Evolutionary conservation across 53 echinoderm and acorn worm species (phyloP), one percentile per base, ranked within the genome.

Genomic region (Apostichopus leukothele): DNA sequence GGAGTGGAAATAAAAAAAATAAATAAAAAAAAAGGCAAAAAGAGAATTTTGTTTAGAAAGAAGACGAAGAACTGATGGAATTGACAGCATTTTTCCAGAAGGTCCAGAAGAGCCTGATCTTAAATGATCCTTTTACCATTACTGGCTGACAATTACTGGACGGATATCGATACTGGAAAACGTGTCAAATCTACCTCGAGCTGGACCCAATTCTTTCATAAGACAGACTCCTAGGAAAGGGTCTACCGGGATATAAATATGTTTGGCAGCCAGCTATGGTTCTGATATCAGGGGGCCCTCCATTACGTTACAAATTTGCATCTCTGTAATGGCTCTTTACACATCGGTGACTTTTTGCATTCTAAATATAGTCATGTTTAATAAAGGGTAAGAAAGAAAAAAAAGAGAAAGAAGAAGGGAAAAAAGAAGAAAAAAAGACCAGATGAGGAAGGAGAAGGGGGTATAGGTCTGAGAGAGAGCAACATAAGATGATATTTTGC

Each of bases 141-240:
- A 13, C 11, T 63, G 63, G 63, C 6, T 63, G 63, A 63, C 63
- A 16, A 63, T 63, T 63, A 11, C 16, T 63, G 0, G 9, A 11
- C 16, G 63, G 63, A 63, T 63, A 63, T 63, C 63, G 63, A 63
- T 63, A 63, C 63, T 0, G 14, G 63, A 63, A 63, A 63, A 63
- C 63, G 63, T 63, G 63, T 63, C 63, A 63, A 63, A 3, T 63
- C 63, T 63, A 63, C 63, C 63, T 63, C 63, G 16, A 63, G 63
- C 4, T 63, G 7, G 50, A 77, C 77, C 52, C 53, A 53, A 79
- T 39, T 79, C 79, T 79, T 79, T 79, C 53, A 79, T 79, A 79
- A 79, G 13, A 18, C 53, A 79, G 14, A 63, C 79, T 79, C 79
- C 79, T 3, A 12, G 39, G 54, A 52, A 19, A 79, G 53, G 18